A percentile compares a stretch with the other conserved stretches of the same genome.
These are phyloP conservation scores for Geopemphigus sp. DNA, from an alignment of 1,140 invertebrate genomes.

Conservation along the genomic window DNA sequence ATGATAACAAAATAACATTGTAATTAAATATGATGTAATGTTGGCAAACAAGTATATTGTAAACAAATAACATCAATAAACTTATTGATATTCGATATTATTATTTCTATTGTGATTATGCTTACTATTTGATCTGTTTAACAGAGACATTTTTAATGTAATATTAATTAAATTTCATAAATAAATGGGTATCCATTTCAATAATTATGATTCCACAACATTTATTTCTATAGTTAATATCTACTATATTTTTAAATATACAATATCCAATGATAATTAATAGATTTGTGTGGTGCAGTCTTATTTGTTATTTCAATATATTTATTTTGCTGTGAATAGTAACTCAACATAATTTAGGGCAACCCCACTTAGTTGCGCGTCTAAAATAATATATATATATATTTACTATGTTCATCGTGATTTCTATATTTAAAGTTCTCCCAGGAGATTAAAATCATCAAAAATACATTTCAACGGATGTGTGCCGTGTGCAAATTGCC, in stretches of 20 bases:
- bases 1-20: not conserved
- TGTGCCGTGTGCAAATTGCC: slow-evolving; percentile 41
- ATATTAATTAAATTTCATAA: too few species aligned
- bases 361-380: slow-evolving; percentile 18
- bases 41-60: not conserved
- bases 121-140: too few species aligned
- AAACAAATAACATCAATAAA: too few species aligned
- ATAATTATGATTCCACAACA: too few species aligned
- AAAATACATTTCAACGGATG: slow-evolving; percentile 38
- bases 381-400: slow-evolving; percentile 33
- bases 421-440: slow-evolving; percentile 48
- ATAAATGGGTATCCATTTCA: too few species aligned
- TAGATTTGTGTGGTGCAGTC: not conserved
- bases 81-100: too few species aligned
- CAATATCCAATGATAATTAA: not conserved
- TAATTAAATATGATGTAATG: slow-evolving; percentile 24
- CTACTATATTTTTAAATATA: not conserved
- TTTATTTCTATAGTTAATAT: too few species aligned
- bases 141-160: too few species aligned
- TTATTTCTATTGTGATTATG: too few species aligned
- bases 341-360: slow-evolving; percentile 25
- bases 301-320: not conserved
- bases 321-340: slow-evolving; percentile 13
- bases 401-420: slow-evolving; percentile 16
- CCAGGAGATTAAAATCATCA: slow-evolving; percentile 38